Evolutionary conservation across 2,113 vertebrate species (phyloP), one percentile per base, ranked within the genome.

Genomic region (human): DNA sequence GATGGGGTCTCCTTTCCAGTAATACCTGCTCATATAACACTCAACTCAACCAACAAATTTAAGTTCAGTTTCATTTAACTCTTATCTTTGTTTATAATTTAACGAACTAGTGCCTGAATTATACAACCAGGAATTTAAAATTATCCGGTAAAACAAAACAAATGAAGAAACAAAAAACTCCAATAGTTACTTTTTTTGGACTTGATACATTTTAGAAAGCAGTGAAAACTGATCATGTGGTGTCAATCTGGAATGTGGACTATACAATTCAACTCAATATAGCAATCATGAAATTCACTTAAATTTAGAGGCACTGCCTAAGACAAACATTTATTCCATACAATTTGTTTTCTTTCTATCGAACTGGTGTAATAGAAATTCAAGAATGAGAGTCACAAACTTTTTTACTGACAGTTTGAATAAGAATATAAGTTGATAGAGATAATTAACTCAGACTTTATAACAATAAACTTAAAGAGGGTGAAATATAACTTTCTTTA

Each of bases 381-480:
- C 70, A 94, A 14, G 68, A 78, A 75, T 30, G 27, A 90, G 16
- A 96, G 32, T 93, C 86, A 61, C 61, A 93, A 95, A 96, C 78
- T 16, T 32, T 93, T 93, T 90, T 48, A 64, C 30, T 70, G 25
- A 35, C 10, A 70, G 18, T 92, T 93, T 68, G 66, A 76, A 96
- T 94, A 95, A 97, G 75, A 96, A 81, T 95, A 38, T 61, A 95
- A 89, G 23, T 90, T 95, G 94, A 97, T 97, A 50, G 35, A 78
- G 88, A 96, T 96, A 96, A 97, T 87, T 97, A 95, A 86, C 80
- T 73, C 52, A 96, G 80, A 73, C 83, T 97, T 85, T 61, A 87
- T 93, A 97, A 97, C 27, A 55, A 88, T 97, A 96, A 97, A 96
- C 59, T 92, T 89, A 72, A 93, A 95, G 95, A 73, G 89, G n/a